Percentiles rank a stretch among this genome's conserved stretches.
These are phyloP conservation scores for Esox lucius DNA, from an alignment of 2,797 vertebrate genomes.

Conservation along the genomic window DNA sequence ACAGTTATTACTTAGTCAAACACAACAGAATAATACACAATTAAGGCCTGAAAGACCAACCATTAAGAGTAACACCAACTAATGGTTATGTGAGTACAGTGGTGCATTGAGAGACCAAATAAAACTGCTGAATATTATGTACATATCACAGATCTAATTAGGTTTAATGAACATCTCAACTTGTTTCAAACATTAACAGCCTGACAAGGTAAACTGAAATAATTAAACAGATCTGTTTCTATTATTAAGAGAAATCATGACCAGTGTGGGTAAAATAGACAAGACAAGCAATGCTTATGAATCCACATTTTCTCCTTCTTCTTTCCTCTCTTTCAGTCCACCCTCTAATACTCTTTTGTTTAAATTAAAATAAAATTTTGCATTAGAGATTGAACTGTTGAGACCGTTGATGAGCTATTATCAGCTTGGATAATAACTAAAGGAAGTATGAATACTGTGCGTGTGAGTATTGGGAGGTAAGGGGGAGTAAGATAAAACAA, in stretches of 20 bases:
- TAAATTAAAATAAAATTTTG: slow-evolving; percentile 65
- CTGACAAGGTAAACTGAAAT: slow-evolving; percentile 48
- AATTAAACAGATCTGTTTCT: slow-evolving; percentile 37
- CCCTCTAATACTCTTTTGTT: slow-evolving; percentile 47
- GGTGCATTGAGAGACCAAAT: slow-evolving; percentile 46
- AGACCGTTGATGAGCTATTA: slow-evolving; percentile 62
- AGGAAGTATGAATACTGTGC: slow-evolving; percentile 14
- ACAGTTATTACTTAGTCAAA: slow-evolving; percentile 4
- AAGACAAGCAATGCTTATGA: slow-evolving; percentile 44
- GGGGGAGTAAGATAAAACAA: neutral
- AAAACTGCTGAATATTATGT: slow-evolving; percentile 14
- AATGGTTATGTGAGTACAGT: slow-evolving; percentile 45
- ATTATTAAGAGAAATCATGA: slow-evolving; percentile 22
- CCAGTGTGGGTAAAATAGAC: slow-evolving; percentile 21
- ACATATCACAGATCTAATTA: slow-evolving; percentile 7
- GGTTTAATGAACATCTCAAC: slow-evolving; percentile 45
- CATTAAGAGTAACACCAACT: slow-evolving; percentile 41
- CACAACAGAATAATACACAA: slow-evolving; percentile 29
- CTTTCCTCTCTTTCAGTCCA: slow-evolving; percentile 54
- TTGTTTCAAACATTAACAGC: slow-evolving; percentile 41
- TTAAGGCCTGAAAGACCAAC: slow-evolving; percentile 36
- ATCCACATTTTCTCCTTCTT: slow-evolving; percentile 51
- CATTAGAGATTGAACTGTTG: slow-evolving; percentile 66
- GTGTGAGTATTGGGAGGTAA: neutral
- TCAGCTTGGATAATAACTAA: slow-evolving; percentile 54